A percentile compares a stretch with the other conserved stretches of the same genome.
Conservation (phyloP, 2,888 invertebrate species). For the Drosophila engyochracea region DNA sequence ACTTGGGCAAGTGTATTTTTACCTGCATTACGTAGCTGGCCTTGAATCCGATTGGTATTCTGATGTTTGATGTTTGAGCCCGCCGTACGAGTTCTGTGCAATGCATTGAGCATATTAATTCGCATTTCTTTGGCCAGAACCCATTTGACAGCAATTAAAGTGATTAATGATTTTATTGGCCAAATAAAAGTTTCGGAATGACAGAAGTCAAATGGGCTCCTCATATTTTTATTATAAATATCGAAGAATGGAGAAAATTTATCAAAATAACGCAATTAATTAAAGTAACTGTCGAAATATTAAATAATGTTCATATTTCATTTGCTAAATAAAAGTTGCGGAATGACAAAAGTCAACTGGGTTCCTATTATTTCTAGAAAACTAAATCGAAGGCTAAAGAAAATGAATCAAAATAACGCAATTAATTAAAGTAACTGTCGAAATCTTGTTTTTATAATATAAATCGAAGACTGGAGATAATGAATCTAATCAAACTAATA, state of each 20-base stretch:
- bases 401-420: not conserved
- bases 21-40: constrained; percentile 41
- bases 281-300: not conserved
- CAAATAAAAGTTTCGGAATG: constrained; percentile 3
- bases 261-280: not conserved
- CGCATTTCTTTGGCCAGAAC: constrained; percentile 27
- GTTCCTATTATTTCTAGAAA: not conserved
- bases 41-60: constrained; percentile 62
- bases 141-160: constrained; percentile 52
- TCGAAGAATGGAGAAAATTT: not conserved
- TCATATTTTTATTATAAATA: not conserved
- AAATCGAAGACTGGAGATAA: not conserved
- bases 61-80: constrained; percentile 25
- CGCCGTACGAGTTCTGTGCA: constrained; percentile 36
- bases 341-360: not conserved
- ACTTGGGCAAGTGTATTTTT: not conserved
- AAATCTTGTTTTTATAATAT: not conserved
- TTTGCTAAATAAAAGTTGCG: not conserved
- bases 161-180: constrained; percentile 56
- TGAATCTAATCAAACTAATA: not conserved
- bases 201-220: not conserved
- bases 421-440: not conserved
- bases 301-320: not conserved
- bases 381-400: not conserved
- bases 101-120: constrained; percentile 72